Evolutionary conservation across 2,797 vertebrate species (phyloP).

Genomic region (Cryptoprocta ferox): DNA sequence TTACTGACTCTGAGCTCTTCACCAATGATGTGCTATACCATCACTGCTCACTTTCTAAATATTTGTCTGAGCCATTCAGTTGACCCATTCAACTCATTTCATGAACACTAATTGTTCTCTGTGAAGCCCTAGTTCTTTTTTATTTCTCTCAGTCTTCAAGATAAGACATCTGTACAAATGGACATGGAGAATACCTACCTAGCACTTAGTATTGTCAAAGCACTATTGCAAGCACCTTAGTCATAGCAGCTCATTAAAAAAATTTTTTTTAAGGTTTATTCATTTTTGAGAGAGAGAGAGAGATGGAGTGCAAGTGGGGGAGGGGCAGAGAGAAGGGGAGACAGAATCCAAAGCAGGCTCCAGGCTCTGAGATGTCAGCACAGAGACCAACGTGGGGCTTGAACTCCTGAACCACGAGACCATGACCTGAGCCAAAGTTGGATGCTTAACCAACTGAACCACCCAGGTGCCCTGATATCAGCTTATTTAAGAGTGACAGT

Average conservation of each 20-base stretch:
- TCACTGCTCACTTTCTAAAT: not conserved
- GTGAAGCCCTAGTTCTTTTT: not conserved
- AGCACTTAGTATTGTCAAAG: not conserved
- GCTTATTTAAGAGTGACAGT: not conserved
- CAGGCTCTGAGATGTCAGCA: no score
- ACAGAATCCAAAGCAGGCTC: no score
- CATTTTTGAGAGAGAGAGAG: no score
- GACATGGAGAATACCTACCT: not conserved
- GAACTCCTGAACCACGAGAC: no score
- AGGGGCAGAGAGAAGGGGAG: no score
- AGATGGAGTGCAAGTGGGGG: no score
- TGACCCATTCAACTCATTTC: not conserved
- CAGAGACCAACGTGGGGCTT: no score
- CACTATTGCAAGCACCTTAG: not conserved
- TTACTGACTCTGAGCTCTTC: not conserved
- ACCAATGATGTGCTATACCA: accelerated
- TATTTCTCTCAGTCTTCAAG: not conserved
- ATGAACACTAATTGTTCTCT: not conserved
- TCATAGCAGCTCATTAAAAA: not conserved
- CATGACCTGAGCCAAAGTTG: no score
- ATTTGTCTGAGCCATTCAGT: not conserved
- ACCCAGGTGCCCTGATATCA: no score
- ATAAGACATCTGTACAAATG: not conserved
- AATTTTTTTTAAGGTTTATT: no score
- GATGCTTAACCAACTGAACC: no score